phyloP scores from a whole-genome alignment of 2,797 vertebrate genomes.

The Cossypha polioptera region DNA sequence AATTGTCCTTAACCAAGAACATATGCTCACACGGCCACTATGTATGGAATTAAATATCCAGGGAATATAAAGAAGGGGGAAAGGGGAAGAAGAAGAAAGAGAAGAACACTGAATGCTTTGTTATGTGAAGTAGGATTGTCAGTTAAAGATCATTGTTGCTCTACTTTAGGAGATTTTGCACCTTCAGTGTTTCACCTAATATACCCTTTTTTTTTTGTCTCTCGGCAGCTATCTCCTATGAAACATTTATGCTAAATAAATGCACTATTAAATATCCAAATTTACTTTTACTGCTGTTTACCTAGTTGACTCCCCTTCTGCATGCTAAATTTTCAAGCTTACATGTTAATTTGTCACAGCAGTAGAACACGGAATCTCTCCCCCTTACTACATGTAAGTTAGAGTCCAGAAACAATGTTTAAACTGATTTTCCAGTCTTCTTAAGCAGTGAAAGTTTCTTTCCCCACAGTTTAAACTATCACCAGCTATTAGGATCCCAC shows the following conservation, averaged over 20 bases:
- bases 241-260: not conserved
- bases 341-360: not conserved
- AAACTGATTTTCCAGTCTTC: not conserved
- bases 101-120: conserved; percentile 20
- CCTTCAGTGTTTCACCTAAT: not conserved
- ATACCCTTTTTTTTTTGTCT: not conserved
- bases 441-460: not conserved
- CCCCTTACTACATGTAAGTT: not conserved
- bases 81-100: not conserved
- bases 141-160: not conserved
- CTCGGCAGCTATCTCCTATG: not conserved
- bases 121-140: not conserved
- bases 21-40: conserved; percentile 51
- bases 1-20: conserved; percentile 69
- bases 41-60: conserved; percentile 41
- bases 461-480: not conserved
- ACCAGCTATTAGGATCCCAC: not conserved
- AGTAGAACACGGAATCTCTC: not conserved
- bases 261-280: not conserved
- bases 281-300: not conserved
- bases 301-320: not conserved
- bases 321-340: not conserved
- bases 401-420: not conserved
- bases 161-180: not conserved
- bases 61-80: not conserved